These are phyloP conservation scores for Noctua pronuba DNA, from an alignment of 2,888 invertebrate genomes.

Conservation along the genomic window DNA sequence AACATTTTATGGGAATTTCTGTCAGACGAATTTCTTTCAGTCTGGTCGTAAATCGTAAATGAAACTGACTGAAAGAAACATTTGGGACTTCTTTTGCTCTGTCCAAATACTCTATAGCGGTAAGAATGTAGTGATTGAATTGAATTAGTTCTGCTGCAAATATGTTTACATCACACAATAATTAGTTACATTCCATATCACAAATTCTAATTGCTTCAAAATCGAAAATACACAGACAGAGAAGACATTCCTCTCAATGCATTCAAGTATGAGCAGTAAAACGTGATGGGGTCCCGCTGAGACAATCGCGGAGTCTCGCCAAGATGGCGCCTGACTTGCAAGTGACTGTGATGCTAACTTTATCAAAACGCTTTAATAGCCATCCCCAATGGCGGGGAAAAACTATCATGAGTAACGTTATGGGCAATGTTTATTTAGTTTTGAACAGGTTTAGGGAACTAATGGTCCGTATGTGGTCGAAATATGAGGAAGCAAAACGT, in stretches of 20 bases:
- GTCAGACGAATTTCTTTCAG: neutral
- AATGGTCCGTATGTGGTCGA: neutral
- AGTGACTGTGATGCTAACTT: constrained; percentile 41
- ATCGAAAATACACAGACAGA: constrained; percentile 16
- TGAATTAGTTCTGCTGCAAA: too few relatives aligned
- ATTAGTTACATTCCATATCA: neutral
- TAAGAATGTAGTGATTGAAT: neutral
- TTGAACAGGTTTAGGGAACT: neutral
- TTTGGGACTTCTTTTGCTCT: neutral
- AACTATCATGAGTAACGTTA: constrained; percentile 19
- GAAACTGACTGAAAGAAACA: neutral
- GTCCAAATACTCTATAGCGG: neutral
- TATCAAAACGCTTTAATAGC: constrained; percentile 55
- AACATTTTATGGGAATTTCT: neutral
- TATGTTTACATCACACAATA: too few relatives aligned
- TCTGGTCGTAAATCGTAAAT: neutral
- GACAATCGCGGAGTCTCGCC: constrained; percentile 63
- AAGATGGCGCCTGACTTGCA: constrained; percentile 52
- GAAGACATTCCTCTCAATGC: constrained; percentile 38
- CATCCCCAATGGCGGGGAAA: constrained; percentile 12
- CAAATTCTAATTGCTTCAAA: neutral
- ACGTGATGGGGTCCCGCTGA: constrained; percentile 54
- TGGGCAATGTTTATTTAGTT: constrained; percentile 21
- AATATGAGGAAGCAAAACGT: neutral
- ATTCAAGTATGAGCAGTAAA: constrained; percentile 52